phyloP scores from a whole-genome alignment of 2,113 vertebrate species.

The Rafetus swinhoei region DNA sequence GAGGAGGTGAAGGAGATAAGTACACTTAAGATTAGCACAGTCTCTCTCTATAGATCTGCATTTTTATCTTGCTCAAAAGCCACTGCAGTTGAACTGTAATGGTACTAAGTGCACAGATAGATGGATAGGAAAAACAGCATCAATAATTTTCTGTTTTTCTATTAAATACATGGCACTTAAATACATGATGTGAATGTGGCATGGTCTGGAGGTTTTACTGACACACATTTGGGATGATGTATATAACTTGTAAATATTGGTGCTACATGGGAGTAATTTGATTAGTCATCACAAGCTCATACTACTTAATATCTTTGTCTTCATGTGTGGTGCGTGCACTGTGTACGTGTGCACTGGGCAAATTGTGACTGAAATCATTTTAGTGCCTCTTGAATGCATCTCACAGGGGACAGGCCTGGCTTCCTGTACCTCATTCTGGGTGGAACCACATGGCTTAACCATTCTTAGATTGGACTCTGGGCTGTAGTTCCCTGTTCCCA shows the following conservation, averaged over 20 bases:
- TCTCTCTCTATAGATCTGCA: neutral
- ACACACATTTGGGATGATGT: neutral
- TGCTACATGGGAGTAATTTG: neutral
- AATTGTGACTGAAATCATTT: neutral
- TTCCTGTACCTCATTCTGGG: neutral
- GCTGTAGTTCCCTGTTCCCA: no score
- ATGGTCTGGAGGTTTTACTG: neutral
- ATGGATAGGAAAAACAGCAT: neutral
- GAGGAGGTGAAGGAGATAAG: neutral
- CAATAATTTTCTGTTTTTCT: neutral
- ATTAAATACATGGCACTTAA: neutral
- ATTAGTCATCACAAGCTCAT: neutral
- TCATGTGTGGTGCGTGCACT: neutral
- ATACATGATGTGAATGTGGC: neutral
- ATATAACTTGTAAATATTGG: neutral
- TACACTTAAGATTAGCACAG: neutral
- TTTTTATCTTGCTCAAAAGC: neutral
- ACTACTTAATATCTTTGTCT: neutral
- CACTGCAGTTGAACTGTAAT: neutral
- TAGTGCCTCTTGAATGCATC: neutral
- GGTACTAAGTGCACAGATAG: neutral
- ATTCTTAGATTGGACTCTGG: neutral
- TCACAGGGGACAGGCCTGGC: neutral
- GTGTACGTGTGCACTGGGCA: neutral
- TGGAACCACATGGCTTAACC: neutral